Conservation (phyloP, 2,113 vertebrate genomes). For the Sphyrna mokarran region DNA sequence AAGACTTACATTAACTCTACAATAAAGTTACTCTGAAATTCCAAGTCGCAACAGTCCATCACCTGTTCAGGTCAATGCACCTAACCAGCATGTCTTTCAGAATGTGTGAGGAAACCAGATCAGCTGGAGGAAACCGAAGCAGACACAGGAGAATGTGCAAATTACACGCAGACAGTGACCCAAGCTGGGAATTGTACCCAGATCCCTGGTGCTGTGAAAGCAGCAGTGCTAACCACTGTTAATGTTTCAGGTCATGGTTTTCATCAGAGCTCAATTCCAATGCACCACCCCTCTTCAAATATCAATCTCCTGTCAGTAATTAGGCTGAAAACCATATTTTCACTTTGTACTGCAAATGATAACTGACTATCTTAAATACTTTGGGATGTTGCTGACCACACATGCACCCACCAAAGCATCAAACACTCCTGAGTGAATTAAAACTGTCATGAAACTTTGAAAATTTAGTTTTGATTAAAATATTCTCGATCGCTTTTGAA, state of each 20-base stretch:
- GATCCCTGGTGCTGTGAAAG: no score
- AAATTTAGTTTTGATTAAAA: constrained; percentile 10
- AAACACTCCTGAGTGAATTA: not conserved
- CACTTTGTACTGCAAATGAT: not conserved
- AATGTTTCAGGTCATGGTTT: not conserved
- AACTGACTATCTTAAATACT: not conserved
- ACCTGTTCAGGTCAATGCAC: no score
- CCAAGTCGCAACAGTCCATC: no score
- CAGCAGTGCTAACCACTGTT: no score
- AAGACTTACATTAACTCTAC: no score
- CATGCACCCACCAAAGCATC: not conserved
- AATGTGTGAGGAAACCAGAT: no score
- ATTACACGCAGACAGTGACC: no score
- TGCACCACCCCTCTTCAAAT: not conserved
- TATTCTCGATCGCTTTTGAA: constrained; percentile 5
- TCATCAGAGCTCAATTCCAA: not conserved
- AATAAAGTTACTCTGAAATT: no score
- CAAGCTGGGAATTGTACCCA: no score
- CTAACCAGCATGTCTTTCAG: no score
- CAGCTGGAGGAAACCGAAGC: no score
- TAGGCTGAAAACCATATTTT: not conserved
- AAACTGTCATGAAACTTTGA: not conserved
- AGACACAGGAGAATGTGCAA: no score
- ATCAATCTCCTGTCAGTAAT: not conserved
- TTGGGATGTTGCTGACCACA: not conserved